These are phyloP conservation scores for Ageneiosus marmoratus DNA, from an alignment of 2,113 vertebrate genomes.

Conservation along the genomic window DNA sequence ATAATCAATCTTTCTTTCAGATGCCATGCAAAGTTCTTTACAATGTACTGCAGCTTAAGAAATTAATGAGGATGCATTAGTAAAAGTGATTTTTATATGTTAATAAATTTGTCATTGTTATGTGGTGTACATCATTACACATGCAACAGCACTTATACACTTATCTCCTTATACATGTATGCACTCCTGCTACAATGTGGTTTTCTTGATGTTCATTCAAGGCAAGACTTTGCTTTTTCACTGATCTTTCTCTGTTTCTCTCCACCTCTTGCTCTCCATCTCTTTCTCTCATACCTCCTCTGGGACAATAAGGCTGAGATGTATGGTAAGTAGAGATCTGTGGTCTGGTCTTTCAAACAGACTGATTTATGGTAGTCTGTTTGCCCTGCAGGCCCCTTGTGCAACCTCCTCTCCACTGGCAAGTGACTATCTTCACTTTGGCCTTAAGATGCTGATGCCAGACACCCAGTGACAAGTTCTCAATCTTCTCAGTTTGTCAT, in stretches of 20 bases:
- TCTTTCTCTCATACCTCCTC: slow-evolving; percentile 72
- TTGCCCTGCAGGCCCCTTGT: slow-evolving; percentile 78
- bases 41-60: neutral
- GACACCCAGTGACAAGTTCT: slow-evolving; percentile 78
- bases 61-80: neutral
- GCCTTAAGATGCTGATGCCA: slow-evolving; percentile 83
- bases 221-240: slow-evolving; percentile 53
- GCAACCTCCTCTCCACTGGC: slow-evolving; percentile 78
- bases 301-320: slow-evolving; percentile 74
- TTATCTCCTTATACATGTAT: neutral
- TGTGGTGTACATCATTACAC: neutral
- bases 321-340: slow-evolving; percentile 69
- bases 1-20: neutral
- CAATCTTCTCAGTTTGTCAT: slow-evolving; percentile 86
- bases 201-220: slow-evolving; percentile 41
- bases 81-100: neutral
- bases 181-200: neutral
- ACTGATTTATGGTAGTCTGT: slow-evolving; percentile 89
- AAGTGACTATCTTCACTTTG: slow-evolving; percentile 69
- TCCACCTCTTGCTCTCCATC: slow-evolving; percentile 69
- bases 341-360: slow-evolving; percentile 77
- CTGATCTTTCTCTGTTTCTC: slow-evolving; percentile 45
- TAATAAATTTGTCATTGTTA: neutral
- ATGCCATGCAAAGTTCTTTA: neutral
- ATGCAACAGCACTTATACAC: neutral